Evolutionary conservation across 1,140 invertebrate species (phyloP).

Genomic region (Lucilia cuprina): DNA sequence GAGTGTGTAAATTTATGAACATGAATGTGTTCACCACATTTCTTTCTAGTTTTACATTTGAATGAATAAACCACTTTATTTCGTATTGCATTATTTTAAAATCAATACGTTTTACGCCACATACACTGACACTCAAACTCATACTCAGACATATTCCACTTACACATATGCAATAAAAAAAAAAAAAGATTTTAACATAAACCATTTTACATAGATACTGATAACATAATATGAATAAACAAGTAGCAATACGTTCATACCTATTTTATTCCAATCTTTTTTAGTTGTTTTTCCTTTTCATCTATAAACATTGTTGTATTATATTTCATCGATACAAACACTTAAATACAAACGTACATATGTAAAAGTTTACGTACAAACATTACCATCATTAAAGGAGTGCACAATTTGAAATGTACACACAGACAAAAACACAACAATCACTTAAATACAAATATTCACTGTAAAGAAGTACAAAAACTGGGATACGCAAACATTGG

Average conservation of each 20-base stretch:
- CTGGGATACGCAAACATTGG: neutral
- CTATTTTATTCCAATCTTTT: neutral
- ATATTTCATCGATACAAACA: neutral
- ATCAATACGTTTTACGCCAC: conserved; percentile 1
- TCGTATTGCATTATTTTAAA: conserved; percentile 18
- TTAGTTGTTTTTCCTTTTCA: neutral
- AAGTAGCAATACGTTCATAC: neutral
- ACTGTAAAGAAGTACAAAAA: neutral
- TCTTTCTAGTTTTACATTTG: conserved; percentile 8
- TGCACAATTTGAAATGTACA: neutral
- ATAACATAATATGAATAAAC: neutral
- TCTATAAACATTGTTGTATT: neutral
- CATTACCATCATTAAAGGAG: neutral
- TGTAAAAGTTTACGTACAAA: neutral
- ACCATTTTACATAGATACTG: neutral
- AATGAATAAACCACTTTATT: conserved; percentile 8
- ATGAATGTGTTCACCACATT: neutral
- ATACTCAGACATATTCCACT: neutral
- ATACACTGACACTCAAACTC: neutral
- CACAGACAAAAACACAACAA: neutral
- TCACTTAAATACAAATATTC: neutral
- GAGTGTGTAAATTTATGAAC: neutral
- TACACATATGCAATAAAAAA: neutral
- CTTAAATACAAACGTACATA: neutral
- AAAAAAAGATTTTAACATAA: neutral